Evolutionary conservation across 2,888 invertebrate genomes (phyloP), one percentile per base, ranked within the genome.

Genomic region (Globia sparganii): DNA sequence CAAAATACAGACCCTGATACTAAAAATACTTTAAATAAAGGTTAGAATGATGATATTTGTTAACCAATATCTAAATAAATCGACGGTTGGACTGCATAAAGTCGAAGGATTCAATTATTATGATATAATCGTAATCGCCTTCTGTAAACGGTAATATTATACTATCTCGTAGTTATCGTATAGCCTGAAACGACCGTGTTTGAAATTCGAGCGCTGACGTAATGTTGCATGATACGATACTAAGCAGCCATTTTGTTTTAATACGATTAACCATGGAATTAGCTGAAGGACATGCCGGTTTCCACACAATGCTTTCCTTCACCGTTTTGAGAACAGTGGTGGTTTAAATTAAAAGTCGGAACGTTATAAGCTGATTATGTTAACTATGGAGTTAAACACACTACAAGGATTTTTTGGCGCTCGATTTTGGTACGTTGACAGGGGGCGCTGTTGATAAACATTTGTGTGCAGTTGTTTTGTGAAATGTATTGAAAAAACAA

Each of bases 101-200:
- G 78, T 83, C 83, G 40, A 72, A 59, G 64, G 61, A 79, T 84
- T 83, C 86, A 84, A 86, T 79, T 84, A 86, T 73, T 86, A 83
- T 78, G 62, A 73, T 84, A 76, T 86, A 86, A 86, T 86, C 84
- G 84, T 79, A 84, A 79, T 76, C 72, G 84, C 87, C 84, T 84
- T 78, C 78, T 86, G 73, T 84, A 84, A 62, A 84, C 83, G 64
- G 83, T 86, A 78, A 78, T 84, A 86, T 77, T 73, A 86, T 75
- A 69, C 72, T 84, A 84, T 75, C 67, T 73, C 49, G 84, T 84
- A 84, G 84, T 64, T 62, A 86, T 71, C 78, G 73, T 78, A 86
- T 83, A 86, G 73, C 84, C 83, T 83, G 73, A 71, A 77, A 83
- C 70, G 67, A 86, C 73, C 83, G 83, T 86, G 73, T 86, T 61